Conservation (phyloP, 2,113 vertebrate species). For the Pipra filicauda region DNA sequence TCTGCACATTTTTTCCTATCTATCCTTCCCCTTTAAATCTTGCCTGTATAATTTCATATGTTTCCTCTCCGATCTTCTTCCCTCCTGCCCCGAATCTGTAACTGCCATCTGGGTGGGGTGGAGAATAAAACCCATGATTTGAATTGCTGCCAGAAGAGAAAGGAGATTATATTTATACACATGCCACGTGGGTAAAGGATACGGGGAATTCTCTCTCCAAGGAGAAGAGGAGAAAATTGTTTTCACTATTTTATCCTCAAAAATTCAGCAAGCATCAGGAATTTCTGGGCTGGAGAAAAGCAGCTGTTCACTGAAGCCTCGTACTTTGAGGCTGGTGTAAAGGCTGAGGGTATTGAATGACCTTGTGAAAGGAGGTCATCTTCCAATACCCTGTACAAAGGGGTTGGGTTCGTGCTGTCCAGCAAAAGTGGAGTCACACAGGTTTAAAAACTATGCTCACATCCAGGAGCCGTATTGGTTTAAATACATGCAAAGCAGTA, state of each 20-base stretch:
- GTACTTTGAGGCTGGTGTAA: background rate
- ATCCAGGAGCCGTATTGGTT: background rate
- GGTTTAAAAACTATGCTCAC: background rate
- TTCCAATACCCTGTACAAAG: background rate
- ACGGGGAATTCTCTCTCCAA: constrained; percentile 47
- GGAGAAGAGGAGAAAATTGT: constrained; percentile 37
- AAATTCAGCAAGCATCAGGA: constrained; percentile 14
- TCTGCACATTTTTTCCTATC: background rate
- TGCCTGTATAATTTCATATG: constrained; percentile 27
- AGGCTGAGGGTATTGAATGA: background rate
- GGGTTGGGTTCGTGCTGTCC: background rate
- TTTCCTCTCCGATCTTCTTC: constrained; percentile 12
- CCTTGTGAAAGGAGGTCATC: background rate
- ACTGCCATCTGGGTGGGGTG: constrained; percentile 63
- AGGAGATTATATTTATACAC: constrained; percentile 54
- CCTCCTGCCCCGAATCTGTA: constrained; percentile 41
- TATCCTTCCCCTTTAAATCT: constrained; percentile 38
- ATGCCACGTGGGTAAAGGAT: constrained; percentile 45
- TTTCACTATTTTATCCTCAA: constrained; percentile 18
- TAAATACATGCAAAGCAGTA: background rate
- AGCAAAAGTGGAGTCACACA: background rate
- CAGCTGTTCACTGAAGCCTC: background rate
- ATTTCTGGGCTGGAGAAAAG: background rate
- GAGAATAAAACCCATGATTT: constrained; percentile 63
- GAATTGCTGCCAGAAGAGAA: constrained; percentile 53